Base-by-base conservation (phyloP, 2,888 invertebrate species). In the Hanleya hanleyi region DNA sequence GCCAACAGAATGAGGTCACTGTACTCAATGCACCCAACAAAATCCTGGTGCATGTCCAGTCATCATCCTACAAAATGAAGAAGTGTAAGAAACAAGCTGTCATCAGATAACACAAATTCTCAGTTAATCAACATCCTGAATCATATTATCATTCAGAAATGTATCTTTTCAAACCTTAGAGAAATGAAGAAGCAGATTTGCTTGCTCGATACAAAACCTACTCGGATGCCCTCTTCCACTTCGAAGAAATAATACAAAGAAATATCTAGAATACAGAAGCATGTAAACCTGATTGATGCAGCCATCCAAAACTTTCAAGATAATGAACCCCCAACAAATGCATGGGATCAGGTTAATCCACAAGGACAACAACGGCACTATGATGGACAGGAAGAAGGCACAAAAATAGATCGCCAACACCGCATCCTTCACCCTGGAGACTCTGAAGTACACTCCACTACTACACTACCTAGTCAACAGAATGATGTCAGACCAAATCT, bases 91-190 rank as follows among this genome's bases (percentile, higher is more conserved):
- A 41, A 41, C 41, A 41, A 41, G 41, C 41, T 12, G 41, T 41
- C 41, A 41, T 41, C 41, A 41, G 41, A 41, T 41, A 41, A 12
- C 41, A 41, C 41, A 41, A 41, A 41, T 41, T 41, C 18, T 18
- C 41, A 41, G 9, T 41, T 41, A 41, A 41, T 41, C 41, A 41
- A 41, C 62, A 72, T 49, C 72, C 72, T 26, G 47, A 50, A 18
- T 65, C 69, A 51, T 69, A 50, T 69, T 65, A 69, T 33, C 61
- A 73, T 69, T 69, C 69, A 37, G 37, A 73, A 33, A 33, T 73
- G 35, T 38, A 37, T 57, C 47, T 73, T 7, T 73, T 69, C 41
- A 22, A 51, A 29, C 73, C 69, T 15, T 73, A 69, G 73, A 50
- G 69, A 57, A 73, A 50, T 69, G 69, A 73, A 36, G 50, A 22